Conservation (phyloP, 2,797 vertebrate genomes). For the Notolabrus celidotus region DNA sequence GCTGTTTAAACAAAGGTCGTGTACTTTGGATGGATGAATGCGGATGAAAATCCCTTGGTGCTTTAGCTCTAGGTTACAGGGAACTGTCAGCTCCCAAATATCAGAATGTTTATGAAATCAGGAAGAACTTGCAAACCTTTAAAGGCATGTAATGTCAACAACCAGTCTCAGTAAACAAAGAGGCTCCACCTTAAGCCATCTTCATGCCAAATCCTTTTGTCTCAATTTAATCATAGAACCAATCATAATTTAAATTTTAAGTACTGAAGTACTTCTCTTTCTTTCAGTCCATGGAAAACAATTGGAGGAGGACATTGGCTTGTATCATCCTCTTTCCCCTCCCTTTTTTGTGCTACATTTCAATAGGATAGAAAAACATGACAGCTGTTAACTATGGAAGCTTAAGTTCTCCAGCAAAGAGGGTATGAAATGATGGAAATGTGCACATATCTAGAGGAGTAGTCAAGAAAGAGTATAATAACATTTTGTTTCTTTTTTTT, state of each 20-base stretch:
- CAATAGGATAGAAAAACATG: slow-evolving; percentile 27
- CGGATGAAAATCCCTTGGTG: slow-evolving; percentile 36
- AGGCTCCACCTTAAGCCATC: slow-evolving; percentile 73
- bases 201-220: slow-evolving; percentile 62
- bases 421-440: slow-evolving; percentile 7
- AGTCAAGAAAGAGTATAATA: not conserved
- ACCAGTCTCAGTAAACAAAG: slow-evolving; percentile 76
- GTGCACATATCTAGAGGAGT: not conserved
- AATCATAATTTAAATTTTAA: slow-evolving; percentile 52
- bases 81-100: slow-evolving; percentile 24
- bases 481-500: slow-evolving; percentile 34
- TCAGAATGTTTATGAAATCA: slow-evolving; percentile 19
- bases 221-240: slow-evolving; percentile 47
- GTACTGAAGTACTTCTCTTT: slow-evolving; percentile 46
- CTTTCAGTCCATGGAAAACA: slow-evolving; percentile 44
- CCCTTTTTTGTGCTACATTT: slow-evolving; percentile 59
- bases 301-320: slow-evolving; percentile 26
- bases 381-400: slow-evolving; percentile 5
- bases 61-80: slow-evolving; percentile 14
- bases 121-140: slow-evolving; percentile 21
- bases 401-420: not conserved
- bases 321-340: slow-evolving; percentile 74
- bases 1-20: slow-evolving; percentile 33
- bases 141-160: slow-evolving; percentile 32
- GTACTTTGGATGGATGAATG: slow-evolving; percentile 61